Conservation (phyloP, 2,888 invertebrate species). For the Nomada lathburiana region DNA sequence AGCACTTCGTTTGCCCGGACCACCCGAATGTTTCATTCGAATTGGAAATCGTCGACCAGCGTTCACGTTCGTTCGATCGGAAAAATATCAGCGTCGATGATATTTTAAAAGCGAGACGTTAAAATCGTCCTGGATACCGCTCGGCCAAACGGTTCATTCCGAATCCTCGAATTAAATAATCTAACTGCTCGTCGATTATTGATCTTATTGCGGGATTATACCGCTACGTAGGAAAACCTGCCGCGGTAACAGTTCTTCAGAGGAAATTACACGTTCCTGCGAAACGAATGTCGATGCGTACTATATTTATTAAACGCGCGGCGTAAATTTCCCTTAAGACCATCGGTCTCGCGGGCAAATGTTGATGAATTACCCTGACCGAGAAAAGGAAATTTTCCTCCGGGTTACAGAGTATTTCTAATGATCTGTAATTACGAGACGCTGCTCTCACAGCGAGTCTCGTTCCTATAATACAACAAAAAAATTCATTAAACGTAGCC, state of each 20-base stretch:
- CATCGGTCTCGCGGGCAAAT: constrained; percentile 8
- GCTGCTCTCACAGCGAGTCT: not conserved
- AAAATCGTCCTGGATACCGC: not conserved
- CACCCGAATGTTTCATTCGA: not conserved
- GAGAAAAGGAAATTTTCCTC: constrained; percentile 22
- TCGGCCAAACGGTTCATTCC: not conserved
- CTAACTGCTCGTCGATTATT: constrained; percentile 25
- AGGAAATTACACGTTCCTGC: constrained; percentile 34
- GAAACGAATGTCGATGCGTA: constrained; percentile 20
- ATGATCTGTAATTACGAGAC: not conserved
- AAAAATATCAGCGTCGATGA: not conserved
- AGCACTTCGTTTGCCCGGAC: constrained; percentile 9
- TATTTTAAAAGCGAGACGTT: not conserved
- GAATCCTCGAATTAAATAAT: constrained; percentile 4
- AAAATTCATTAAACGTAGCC: too few relatives aligned
- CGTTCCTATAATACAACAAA: not conserved
- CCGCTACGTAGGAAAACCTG: constrained; percentile 42
- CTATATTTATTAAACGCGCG: constrained; percentile 29
- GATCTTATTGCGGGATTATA: constrained; percentile 33
- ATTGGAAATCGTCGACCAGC: too few relatives aligned
- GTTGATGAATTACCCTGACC: constrained; percentile 27
- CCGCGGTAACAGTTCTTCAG: constrained; percentile 33
- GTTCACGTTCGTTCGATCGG: too few relatives aligned
- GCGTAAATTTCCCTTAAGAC: constrained; percentile 39
- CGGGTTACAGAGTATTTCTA: not conserved